phyloP scores from a whole-genome alignment of 2,113 vertebrate species.

The Antechinus stuartii region DNA sequence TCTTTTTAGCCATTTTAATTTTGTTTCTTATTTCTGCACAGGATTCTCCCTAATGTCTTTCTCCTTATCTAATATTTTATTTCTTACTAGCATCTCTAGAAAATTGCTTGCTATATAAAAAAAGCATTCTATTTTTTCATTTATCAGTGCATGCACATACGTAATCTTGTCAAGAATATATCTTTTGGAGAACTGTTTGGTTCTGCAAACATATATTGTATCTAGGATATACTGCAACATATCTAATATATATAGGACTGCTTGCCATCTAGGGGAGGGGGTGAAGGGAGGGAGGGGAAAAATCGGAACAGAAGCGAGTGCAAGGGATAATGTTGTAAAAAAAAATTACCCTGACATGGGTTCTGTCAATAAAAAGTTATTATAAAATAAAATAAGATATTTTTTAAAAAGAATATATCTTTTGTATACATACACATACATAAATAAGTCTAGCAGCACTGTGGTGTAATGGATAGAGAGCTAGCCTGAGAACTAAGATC shows the following conservation, averaged over 20 bases:
- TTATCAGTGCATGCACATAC: not conserved
- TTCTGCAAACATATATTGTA: too few species aligned
- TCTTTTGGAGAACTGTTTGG: not conserved
- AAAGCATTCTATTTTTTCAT: slow-evolving; percentile 18
- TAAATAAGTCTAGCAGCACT: not conserved
- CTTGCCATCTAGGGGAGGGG: too few species aligned
- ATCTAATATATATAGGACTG: too few species aligned
- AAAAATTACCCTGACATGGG: too few species aligned
- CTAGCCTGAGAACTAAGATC: not conserved
- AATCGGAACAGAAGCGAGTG: too few species aligned
- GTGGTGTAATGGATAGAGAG: not conserved
- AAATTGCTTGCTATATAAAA: not conserved
- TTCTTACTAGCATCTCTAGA: not conserved
- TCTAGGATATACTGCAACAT: too few species aligned
- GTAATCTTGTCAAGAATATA: not conserved
- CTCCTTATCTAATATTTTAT: not conserved
- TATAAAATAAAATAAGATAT: too few species aligned
- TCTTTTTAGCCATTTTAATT: not conserved
- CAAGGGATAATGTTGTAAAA: too few species aligned
- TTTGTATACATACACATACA: not conserved
- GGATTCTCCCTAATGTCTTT: not conserved
- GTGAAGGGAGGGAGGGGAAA: too few species aligned
- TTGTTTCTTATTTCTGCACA: slow-evolving; percentile 17
- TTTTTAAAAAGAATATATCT: not conserved
- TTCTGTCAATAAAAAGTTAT: too few species aligned